Percentiles rank a stretch among this genome's conserved stretches.
phyloP scores from a whole-genome alignment of 2,113 vertebrate species.

The Microtus pennsylvanicus region DNA sequence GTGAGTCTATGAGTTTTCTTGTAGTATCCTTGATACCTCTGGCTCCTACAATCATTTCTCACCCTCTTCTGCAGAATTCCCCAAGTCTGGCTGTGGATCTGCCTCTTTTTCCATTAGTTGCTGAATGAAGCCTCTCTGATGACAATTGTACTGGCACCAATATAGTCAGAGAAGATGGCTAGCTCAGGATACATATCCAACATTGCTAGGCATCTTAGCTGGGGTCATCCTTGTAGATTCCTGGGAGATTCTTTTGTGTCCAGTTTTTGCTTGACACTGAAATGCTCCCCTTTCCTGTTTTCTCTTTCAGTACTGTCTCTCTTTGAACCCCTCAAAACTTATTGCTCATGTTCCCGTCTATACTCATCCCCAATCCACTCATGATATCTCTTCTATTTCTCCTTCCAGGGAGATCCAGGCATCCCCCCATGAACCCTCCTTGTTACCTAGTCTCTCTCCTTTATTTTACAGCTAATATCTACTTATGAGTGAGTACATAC shows the following conservation, averaged over 20 bases:
- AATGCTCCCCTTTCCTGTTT: rapidly evolving
- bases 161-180: background rate
- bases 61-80: background rate
- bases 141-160: background rate
- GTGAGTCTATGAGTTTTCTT: background rate
- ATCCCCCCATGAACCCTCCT: background rate
- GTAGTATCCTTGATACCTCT: background rate
- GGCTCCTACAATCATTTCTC: background rate
- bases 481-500: background rate
- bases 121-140: background rate
- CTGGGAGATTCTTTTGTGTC: background rate
- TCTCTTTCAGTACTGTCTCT: background rate
- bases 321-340: background rate
- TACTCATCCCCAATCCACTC: background rate
- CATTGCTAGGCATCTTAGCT: background rate
- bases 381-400: background rate
- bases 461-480: background rate
- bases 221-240: background rate
- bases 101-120: background rate
- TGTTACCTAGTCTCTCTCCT: background rate
- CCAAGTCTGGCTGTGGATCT: background rate
- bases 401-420: background rate
- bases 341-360: background rate
- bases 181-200: background rate
- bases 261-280: background rate